Base-by-base conservation (phyloP, 2,888 invertebrate genomes). In the Xylota sylvarum region DNA sequence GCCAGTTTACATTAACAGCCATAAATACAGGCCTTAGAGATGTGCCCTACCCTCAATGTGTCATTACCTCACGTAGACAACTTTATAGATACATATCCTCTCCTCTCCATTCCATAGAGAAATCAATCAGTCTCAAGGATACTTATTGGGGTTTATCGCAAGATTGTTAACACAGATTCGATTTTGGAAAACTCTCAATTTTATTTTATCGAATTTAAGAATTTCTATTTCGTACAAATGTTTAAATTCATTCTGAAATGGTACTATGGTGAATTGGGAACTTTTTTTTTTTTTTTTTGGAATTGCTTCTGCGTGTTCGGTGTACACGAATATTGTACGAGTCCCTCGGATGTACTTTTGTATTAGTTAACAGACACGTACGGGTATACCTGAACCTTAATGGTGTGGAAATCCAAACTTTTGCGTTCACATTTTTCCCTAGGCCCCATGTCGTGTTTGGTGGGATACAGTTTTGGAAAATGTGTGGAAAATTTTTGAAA, bases 51-150 rank as follows among this genome's bases (percentile, higher is more conserved):
- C 9, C 56, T 9, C 55, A 17, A 55, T 55, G 32, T 55, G 55
- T 30, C 14, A 55, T 55, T 55, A 14, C 32, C 32, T 32, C 14
- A 56, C 32, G 56, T 56, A 56, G 30, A 32, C 32, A 17, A 7
- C 32, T 9, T 30, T 56, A 17, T 30, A 30, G 46, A 62, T 43
- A 27, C 23, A 23, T 3, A 23, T 23, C 23, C 23, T 23, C 23
- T 23, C 5, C 14, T 64, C 30, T 64, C 30, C 23, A 9, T 46
- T 50, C n/a, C 30, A 30, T 19, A 19, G 50, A 65, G 48, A 35
- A 65, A 50, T 65, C 65, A 65, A 65, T 65, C 65, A 65, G 65
- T 65, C 65, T 50, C 48, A 35, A 65, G 48, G 65, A 65, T 65
- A 48, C 65, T 65, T 65, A 65, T 30, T 50, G 65, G 35, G 65